phyloP scores from a whole-genome alignment of 2,888 invertebrate genomes.

The Drosophila atripex region DNA sequence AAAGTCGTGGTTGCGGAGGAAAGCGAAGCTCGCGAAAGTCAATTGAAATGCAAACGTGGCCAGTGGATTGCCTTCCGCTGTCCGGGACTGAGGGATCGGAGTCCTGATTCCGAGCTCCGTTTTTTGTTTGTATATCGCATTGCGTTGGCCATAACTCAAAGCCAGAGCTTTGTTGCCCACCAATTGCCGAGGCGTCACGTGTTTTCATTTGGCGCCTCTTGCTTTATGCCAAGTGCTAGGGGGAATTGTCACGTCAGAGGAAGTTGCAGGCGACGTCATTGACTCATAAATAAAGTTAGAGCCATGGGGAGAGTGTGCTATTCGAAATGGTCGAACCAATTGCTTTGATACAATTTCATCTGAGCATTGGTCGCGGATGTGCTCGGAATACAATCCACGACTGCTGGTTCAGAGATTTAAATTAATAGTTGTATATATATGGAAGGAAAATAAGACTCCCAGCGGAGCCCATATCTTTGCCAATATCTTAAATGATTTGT shows the following conservation, averaged over 20 bases:
- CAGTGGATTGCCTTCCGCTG: constrained; percentile 40
- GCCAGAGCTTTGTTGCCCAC: constrained; percentile 70
- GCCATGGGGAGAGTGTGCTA: constrained; percentile 12
- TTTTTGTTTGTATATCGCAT: constrained; percentile 54
- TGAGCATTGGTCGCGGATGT: constrained; percentile 9
- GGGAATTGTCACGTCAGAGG: constrained; percentile 67
- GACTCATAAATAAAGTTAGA: constrained; percentile 65
- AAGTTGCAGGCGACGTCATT: constrained; percentile 66
- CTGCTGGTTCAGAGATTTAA: neutral
- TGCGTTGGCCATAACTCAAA: constrained; percentile 70
- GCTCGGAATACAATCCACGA: constrained; percentile 21
- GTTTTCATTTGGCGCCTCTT: constrained; percentile 68
- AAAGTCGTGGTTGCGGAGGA: constrained; percentile 9
- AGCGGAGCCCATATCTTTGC: too few relatives aligned
- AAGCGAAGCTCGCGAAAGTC: constrained; percentile 44
- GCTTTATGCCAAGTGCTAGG: constrained; percentile 51
- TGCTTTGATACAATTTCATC: constrained; percentile 37
- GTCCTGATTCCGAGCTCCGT: constrained; percentile 6
- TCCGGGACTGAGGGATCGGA: constrained; percentile 13
- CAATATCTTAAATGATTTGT: too few relatives aligned
- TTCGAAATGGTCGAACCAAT: constrained; percentile 20
- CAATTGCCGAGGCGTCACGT: constrained; percentile 74
- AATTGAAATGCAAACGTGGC: constrained; percentile 76
- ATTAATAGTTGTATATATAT: neutral
- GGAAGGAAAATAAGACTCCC: too few relatives aligned